These are phyloP conservation scores for Brachionus rubens DNA, from an alignment of 1,140 invertebrate genomes.

Conservation along the genomic window DNA sequence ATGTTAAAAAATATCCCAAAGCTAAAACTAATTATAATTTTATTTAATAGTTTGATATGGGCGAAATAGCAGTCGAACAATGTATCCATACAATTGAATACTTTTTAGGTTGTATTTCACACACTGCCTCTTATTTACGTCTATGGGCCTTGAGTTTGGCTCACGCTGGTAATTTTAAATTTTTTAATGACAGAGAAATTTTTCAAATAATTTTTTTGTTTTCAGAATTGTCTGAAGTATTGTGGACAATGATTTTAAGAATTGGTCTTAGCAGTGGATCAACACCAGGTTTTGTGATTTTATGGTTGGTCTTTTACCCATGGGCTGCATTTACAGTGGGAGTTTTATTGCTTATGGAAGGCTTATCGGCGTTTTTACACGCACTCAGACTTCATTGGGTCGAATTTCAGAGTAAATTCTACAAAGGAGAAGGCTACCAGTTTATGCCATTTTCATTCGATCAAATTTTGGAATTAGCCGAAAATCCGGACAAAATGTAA, in stretches of 20 bases:
- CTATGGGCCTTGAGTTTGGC: slow-evolving; percentile 91
- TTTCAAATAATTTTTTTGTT: not conserved
- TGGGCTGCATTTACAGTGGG: slow-evolving; percentile 82
- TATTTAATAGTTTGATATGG: slow-evolving; percentile 62
- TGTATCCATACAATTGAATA: slow-evolving; percentile 95
- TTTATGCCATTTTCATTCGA: slow-evolving; percentile 47
- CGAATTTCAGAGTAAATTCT: slow-evolving; percentile 48
- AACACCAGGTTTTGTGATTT: slow-evolving; percentile 53
- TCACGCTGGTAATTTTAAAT: slow-evolving; percentile 66
- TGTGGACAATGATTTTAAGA: slow-evolving; percentile 89
- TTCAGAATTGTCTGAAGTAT: slow-evolving; percentile 89
- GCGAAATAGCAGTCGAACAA: slow-evolving; percentile 85
- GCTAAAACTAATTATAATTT: not conserved
- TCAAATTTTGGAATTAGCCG: slow-evolving; percentile 22
- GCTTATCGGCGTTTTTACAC: slow-evolving; percentile 93
- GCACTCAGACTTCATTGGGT: slow-evolving; percentile 90
- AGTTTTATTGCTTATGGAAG: slow-evolving; percentile 91
- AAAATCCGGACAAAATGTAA: slow-evolving; percentile 25
- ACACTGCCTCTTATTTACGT: slow-evolving; percentile 91
- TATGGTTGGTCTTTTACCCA: slow-evolving; percentile 68
- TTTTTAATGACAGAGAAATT: not conserved
- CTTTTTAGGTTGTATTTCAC: slow-evolving; percentile 87
- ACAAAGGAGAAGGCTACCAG: slow-evolving; percentile 46
- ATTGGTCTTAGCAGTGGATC: slow-evolving; percentile 62
- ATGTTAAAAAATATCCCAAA: not conserved